phyloP scores from a whole-genome alignment of 2,797 vertebrate species.

The Rhadinocentrus ornatus region DNA sequence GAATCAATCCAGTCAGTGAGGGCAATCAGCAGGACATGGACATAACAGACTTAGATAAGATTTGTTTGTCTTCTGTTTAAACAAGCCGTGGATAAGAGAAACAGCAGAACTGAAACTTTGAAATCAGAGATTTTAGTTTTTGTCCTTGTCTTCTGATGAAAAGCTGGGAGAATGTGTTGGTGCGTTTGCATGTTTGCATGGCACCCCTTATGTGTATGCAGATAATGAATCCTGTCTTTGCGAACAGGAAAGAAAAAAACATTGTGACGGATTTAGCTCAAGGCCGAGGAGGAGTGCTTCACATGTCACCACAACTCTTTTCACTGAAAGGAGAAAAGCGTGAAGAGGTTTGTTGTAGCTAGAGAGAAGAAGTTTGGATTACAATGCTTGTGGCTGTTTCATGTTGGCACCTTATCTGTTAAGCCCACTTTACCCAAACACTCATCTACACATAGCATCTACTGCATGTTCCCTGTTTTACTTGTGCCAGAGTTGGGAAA shows the following conservation, averaged over 20 bases:
- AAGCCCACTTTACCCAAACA: not conserved
- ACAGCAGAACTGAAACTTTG: conserved; percentile 17
- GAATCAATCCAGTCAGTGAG: conserved; percentile 55
- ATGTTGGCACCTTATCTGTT: not conserved
- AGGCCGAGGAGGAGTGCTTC: conserved; percentile 69
- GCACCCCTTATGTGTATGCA: conserved; percentile 22
- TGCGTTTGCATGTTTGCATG: conserved; percentile 4
- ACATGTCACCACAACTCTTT: conserved; percentile 65
- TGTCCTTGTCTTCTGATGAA: conserved; percentile 24
- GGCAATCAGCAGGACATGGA: conserved; percentile 47
- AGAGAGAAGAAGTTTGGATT: conserved; percentile 17
- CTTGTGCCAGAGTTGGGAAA: not conserved
- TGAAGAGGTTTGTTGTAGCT: conserved; percentile 41
- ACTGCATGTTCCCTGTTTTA: not conserved
- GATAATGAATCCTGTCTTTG: conserved; percentile 37
- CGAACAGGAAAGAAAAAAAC: conserved; percentile 62
- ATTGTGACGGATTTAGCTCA: conserved; percentile 80
- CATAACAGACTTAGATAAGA: conserved; percentile 50
- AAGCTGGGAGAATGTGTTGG: not conserved
- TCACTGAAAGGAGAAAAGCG: conserved; percentile 46
- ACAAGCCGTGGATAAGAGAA: conserved; percentile 34
- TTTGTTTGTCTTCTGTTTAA: conserved; percentile 56
- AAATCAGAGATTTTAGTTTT: conserved; percentile 27
- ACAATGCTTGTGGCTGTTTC: not conserved
- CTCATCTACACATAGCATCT: not conserved